Evolutionary conservation across 2,888 invertebrate genomes (phyloP).

Genomic region (Coenonympha glycerion): DNA sequence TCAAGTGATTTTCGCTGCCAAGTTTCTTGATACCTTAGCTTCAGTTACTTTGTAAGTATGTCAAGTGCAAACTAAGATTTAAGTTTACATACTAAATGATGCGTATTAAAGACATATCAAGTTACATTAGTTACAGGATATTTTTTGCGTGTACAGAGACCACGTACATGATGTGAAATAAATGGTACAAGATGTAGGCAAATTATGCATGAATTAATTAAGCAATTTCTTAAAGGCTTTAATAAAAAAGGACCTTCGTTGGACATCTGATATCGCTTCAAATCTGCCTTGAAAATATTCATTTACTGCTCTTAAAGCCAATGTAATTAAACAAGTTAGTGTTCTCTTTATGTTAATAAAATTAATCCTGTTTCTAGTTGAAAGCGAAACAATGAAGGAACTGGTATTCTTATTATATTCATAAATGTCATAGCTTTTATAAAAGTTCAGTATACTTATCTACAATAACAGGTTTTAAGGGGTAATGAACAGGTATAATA

Average conservation of each 20-base stretch:
- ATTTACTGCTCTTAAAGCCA: slow-evolving; percentile 7
- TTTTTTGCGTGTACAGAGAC: too few relatives aligned
- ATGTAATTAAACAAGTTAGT: slow-evolving; percentile 10
- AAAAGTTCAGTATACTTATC: neutral
- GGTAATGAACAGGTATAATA: too few relatives aligned
- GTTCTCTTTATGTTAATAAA: slow-evolving; percentile 9
- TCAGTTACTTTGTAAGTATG: neutral
- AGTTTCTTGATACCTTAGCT: neutral
- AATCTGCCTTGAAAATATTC: slow-evolving; percentile 8
- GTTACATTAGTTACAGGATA: neutral
- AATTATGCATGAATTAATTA: neutral
- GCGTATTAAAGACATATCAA: neutral
- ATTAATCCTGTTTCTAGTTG: neutral
- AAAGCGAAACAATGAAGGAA: neutral
- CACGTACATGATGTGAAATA: neutral
- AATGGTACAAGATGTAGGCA: neutral
- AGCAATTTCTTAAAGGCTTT: neutral
- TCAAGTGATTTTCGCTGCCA: neutral
- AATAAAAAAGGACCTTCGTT: neutral
- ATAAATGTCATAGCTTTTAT: slow-evolving; percentile 2
- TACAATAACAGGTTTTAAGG: neutral
- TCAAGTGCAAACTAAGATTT: neutral
- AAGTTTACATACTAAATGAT: neutral
- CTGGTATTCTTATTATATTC: neutral
- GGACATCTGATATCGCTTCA: slow-evolving; percentile 4